Evolutionary conservation across 2,888 invertebrate species (phyloP).

Genomic region (Tholera decimalis): DNA sequence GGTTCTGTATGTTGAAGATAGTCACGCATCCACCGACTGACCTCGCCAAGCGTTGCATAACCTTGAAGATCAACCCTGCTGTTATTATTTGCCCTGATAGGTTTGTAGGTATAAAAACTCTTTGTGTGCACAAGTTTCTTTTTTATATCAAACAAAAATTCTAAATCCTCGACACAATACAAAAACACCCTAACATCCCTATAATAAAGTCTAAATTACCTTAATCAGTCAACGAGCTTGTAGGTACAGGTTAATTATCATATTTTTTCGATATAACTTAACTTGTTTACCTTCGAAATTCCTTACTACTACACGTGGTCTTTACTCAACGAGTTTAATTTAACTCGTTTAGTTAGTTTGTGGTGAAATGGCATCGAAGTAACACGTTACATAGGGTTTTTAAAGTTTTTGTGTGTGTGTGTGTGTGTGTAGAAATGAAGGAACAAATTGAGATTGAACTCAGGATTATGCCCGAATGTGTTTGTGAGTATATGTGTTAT

Average conservation of each 20-base stretch:
- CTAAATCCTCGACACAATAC: background rate
- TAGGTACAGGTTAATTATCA: conserved; percentile 25
- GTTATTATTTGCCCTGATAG: too few relatives aligned
- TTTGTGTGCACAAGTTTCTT: background rate
- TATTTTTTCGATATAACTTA: conserved; percentile 30
- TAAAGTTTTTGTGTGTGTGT: background rate
- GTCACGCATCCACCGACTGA: too few relatives aligned
- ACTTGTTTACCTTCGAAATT: conserved; percentile 42
- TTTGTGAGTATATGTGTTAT: conserved; percentile 21
- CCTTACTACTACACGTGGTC: conserved; percentile 38
- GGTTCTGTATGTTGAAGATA: too few relatives aligned
- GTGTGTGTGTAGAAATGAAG: conserved; percentile 34
- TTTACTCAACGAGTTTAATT: conserved; percentile 15
- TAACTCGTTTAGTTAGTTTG: conserved; percentile 22
- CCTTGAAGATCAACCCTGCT: too few relatives aligned
- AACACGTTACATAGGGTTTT: background rate
- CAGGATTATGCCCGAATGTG: conserved; percentile 30
- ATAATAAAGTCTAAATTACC: background rate
- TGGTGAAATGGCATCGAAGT: conserved; percentile 15
- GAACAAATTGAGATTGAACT: conserved; percentile 24
- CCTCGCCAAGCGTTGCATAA: too few relatives aligned
- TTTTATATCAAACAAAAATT: background rate
- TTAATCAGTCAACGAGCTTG: conserved; percentile 1
- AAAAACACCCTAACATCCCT: background rate
- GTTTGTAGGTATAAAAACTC: background rate